Base-by-base conservation (phyloP, 2,797 vertebrate genomes). In the Platyrinchus mystaceus region DNA sequence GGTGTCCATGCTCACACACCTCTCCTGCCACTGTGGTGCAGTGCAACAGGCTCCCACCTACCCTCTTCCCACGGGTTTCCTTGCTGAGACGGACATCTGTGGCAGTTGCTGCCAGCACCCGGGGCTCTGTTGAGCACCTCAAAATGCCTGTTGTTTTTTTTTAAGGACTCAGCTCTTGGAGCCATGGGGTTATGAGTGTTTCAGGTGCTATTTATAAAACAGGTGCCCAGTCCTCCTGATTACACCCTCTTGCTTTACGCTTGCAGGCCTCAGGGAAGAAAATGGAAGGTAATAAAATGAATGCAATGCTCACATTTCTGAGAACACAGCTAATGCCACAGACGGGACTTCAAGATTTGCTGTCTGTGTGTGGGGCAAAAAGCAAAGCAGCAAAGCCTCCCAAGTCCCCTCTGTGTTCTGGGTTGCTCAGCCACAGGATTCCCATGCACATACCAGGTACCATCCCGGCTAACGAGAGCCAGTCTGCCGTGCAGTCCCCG, bases 401-500 rank as follows among this genome's bases (percentile, higher is more conserved):
- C n/a, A 19, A 18, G 78, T 22, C 4, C 27, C 7, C 7, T 3
- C 37, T 34, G 34, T 0, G 3, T 7, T 22, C 17, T 3, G 44
- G 10, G 36, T 24, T 3, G 60, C 75, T 14, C 44, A 56, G 59
- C 50, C 1, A 0, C 43, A 9, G 63, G 37, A 36, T 16, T 58
- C 24, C 22, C 36, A 1, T 4, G 8, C 28, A 4, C 3, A 34
- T 28, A n/a, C 5, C 4, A 1, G 11, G 56, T 28, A n/a, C 53
- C 17, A 2, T 14, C 39, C 77, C 9, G 28, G 34, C 21, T 24
- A 39, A 58, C 5, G 4, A 13, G 60, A 2, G 21, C 23, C 63
- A 50, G 36, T 27, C 30, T 6, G 5, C 36, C 2, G 5, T 1
- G 36, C 1, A 37, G 22, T 24, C 17, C 49, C 56, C 12, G 2